Evolutionary conservation across 2,888 invertebrate species (phyloP), one percentile per base, ranked within the genome.

Genomic region (Cremastinae sp.): DNA sequence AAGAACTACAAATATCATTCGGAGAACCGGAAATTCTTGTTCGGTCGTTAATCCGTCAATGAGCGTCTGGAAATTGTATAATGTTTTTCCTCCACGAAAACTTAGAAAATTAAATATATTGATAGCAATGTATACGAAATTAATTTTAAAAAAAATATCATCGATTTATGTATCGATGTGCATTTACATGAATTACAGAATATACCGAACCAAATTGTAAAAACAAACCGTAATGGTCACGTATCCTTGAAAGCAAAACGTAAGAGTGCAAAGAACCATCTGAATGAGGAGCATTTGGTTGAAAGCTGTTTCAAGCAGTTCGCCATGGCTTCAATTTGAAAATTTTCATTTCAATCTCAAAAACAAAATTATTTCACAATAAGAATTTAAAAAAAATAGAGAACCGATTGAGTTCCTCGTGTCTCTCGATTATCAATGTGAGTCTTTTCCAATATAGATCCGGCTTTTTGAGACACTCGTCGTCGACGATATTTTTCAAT

Each of bases 191-290:
- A 14, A 8, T 16, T 37, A 37, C 7, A 37, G 2, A 22, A 55
- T 14, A 3, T 20, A n/a, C 8, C 43, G 10, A 5, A 74, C 18
- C 51, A 68, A 18, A 45, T 18, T 9, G 16, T 49, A 18, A 14
- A 22, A 7, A 74, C 77, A 43, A 62, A 79, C 82, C 80, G 65
- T 76, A 4, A 82, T 73, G 10, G 81, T 74, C 20, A 74, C 75
- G 64, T 79, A 83, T 47, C 80, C 81, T 71, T 81, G 78, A 9
- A 81, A 79, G 51, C 83, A 83, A 37, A 83, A 65, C 41, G 62
- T 79, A 56, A 80, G 45, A 4, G 82, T 79, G 43, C 82, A 81
- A 2, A 78, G 77, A 10, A 81, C 39, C 51, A 83, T 73, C 64
- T 83, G 83, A 20, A 80, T 53, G 0, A 83, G 68, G 43, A 83